Conservation (phyloP, 2,888 invertebrate species). For the Druceiella hillmani region DNA sequence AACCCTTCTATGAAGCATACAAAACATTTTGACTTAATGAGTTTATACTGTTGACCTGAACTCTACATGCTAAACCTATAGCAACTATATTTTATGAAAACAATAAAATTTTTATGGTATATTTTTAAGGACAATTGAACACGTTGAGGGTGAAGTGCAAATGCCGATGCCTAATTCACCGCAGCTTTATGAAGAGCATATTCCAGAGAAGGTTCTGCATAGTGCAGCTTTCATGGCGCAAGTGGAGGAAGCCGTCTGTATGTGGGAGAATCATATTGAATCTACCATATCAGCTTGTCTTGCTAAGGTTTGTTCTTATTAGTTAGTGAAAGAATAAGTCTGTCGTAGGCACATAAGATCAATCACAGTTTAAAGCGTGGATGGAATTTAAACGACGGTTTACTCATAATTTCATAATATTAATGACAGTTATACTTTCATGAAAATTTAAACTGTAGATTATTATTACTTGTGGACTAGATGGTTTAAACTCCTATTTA, state of each 20-base stretch:
- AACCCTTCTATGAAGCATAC: too few species aligned
- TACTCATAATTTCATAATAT: too few species aligned
- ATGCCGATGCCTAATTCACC: constrained; percentile 58
- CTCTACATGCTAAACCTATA: background rate
- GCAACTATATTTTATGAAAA: constrained; percentile 2
- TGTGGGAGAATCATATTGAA: constrained; percentile 63
- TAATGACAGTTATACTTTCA: too few species aligned
- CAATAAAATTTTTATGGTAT: constrained; percentile 17
- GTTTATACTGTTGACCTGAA: too few species aligned
- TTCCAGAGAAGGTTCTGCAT: constrained; percentile 36
- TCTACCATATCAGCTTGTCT: constrained; percentile 49
- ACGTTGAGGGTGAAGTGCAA: constrained; percentile 69
- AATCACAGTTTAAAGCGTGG: too few species aligned
- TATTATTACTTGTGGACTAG: too few species aligned
- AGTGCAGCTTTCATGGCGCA: constrained; percentile 48
- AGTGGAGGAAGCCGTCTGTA: constrained; percentile 57
- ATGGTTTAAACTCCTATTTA: too few species aligned
- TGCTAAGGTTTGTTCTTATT: constrained; percentile 38
- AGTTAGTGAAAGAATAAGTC: too few species aligned
- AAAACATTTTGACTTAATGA: too few species aligned
- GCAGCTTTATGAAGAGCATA: constrained; percentile 37
- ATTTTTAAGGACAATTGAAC: constrained; percentile 60
- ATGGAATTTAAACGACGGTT: too few species aligned
- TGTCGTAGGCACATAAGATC: too few species aligned
- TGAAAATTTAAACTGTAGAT: too few species aligned